Evolutionary conservation across 2,797 vertebrate species (phyloP), one percentile per base, ranked within the genome.

Genomic region (Holocentrus rufus): DNA sequence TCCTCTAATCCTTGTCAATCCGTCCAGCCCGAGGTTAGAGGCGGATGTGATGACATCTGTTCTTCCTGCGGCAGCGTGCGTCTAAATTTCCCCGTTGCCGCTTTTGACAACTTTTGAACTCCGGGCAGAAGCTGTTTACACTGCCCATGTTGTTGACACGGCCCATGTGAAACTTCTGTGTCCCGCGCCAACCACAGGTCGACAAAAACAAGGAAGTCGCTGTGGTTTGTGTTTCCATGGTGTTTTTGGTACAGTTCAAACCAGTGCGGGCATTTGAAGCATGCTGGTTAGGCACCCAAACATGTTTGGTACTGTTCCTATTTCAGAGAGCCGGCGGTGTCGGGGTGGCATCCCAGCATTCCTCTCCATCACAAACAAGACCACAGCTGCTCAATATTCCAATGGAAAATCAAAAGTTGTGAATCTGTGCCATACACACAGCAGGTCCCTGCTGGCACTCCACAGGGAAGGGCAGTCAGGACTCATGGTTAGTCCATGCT

Each of bases 161-260:
- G 71, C 82, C 69, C 82, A 84, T 77, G 76, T 69, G 80, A 77
- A 77, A 76, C 72, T 34, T 13, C 22, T 20, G 74, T 80, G 54
- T 68, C 69, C 75, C 81, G 79, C 72, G 61, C 1, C 69, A 65
- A 88, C 86, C 87, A 65, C 86, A 85, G 81, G 69, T 77, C 58
- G 66, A 83, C 69, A 81, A 85, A 89, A 89, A 89, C 83, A 88
- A 87, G 81, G 80, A 89, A 88, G 84, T 77, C 75, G 44, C 73
- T 54, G 77, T 58, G 20, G 63, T 53, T 8, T 20, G 49, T 39
- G 52, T 83, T 63, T 65, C 79, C 63, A 34, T 54, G 53, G 64
- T 8, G 15, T 54, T 50, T 54, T 78, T 62, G 34, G 17, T 47
- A 31, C 47, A 25, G 69, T 65, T 42, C 64, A 39, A 54, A 18